Conservation (phyloP, 1,140 invertebrate genomes). For the Dysdera silvatica region DNA sequence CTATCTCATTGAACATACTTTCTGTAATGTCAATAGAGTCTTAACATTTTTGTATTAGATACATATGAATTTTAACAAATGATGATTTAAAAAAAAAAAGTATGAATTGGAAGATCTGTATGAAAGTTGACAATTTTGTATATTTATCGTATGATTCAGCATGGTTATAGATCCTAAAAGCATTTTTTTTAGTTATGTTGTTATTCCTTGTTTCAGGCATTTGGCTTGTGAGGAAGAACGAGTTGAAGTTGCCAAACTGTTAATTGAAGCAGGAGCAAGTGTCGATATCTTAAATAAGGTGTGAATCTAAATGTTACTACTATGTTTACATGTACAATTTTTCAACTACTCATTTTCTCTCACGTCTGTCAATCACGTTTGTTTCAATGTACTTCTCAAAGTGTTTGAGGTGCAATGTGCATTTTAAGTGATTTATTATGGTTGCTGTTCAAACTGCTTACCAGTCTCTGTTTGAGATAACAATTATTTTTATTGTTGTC, state of each 20-base stretch:
- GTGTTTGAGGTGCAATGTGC: too few relatives aligned
- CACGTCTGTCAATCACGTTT: too few relatives aligned
- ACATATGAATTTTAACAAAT: background rate
- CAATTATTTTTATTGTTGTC: too few relatives aligned
- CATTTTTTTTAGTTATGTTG: constrained; percentile 9
- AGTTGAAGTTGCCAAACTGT: constrained; percentile 56
- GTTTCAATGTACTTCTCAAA: too few relatives aligned
- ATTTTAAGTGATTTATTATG: too few relatives aligned
- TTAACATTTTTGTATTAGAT: background rate
- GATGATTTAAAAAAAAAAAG: background rate
- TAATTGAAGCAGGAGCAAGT: constrained; percentile 60
- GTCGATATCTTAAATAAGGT: constrained; percentile 57
- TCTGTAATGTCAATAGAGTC: constrained; percentile 9
- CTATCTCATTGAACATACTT: too few relatives aligned
- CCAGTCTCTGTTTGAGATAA: too few relatives aligned
- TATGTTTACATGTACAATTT: too few relatives aligned
- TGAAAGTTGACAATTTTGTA: background rate
- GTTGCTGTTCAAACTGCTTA: too few relatives aligned
- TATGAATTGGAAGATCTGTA: background rate
- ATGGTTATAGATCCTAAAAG: background rate
- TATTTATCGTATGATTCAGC: too few relatives aligned
- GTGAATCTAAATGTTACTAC: too few relatives aligned
- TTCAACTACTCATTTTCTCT: too few relatives aligned
- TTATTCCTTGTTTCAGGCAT: constrained; percentile 52
- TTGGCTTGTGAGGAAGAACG: constrained; percentile 76